These are phyloP conservation scores for Philopotamus ludificatus DNA, from an alignment of 1,140 invertebrate species.

Conservation along the genomic window DNA sequence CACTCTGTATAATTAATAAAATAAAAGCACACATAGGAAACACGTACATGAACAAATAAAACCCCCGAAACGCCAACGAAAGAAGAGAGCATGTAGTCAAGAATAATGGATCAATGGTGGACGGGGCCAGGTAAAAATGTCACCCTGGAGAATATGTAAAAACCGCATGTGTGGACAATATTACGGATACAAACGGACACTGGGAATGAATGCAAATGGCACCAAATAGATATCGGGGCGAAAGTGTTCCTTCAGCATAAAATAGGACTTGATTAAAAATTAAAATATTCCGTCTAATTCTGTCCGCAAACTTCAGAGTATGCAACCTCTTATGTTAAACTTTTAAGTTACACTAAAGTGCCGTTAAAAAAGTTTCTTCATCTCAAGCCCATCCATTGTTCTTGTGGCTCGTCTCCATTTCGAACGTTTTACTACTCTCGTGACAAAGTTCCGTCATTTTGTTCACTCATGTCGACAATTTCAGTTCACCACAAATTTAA, in stretches of 20 bases:
- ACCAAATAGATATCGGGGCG: background rate
- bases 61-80: background rate
- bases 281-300: background rate
- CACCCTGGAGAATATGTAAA: background rate
- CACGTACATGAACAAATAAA: too few relatives aligned
- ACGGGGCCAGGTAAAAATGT: background rate
- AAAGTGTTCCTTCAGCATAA: background rate
- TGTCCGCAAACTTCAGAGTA: background rate
- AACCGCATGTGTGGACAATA: background rate
- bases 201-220: background rate
- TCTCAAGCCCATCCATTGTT: background rate
- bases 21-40: too few relatives aligned
- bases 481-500: background rate
- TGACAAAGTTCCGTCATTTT: background rate
- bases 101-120: background rate
- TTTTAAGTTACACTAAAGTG: background rate
- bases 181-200: background rate
- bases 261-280: background rate
- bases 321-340: background rate
- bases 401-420: background rate
- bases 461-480: background rate
- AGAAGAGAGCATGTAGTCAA: background rate
- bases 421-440: background rate
- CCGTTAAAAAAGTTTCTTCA: background rate
- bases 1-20: too few relatives aligned